These are phyloP conservation scores for Panulirus ornatus DNA, from an alignment of 1,140 invertebrate genomes.

Conservation along the genomic window DNA sequence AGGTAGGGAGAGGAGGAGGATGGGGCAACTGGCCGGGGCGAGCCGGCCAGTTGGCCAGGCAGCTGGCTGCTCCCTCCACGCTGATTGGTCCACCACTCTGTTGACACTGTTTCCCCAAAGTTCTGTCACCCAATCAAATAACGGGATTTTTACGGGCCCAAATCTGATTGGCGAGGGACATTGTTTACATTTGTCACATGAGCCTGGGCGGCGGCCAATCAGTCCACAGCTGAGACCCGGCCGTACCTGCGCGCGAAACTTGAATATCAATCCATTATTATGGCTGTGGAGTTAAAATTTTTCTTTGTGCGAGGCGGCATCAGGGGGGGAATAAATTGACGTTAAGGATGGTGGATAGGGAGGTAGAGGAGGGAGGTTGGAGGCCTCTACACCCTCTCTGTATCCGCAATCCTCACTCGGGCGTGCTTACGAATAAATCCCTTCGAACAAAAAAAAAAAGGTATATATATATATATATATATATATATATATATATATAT, in stretches of 20 bases:
- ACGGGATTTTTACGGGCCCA: slow-evolving; percentile 29
- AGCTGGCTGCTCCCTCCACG: background rate
- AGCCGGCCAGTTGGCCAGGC: slow-evolving; percentile 7
- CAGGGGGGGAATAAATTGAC: background rate
- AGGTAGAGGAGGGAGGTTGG: too few relatives aligned
- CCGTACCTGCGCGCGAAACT: slow-evolving; percentile 16
- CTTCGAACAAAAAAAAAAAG: too few relatives aligned
- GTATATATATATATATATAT: too few relatives aligned
- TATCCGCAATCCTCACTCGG: background rate
- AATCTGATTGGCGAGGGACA: slow-evolving; percentile 35
- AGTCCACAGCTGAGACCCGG: slow-evolving; percentile 12
- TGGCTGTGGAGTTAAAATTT: background rate
- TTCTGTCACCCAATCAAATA: slow-evolving; percentile 49
- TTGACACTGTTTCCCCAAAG: slow-evolving; percentile 49
- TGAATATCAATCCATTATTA: background rate
- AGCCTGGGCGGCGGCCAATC: slow-evolving; percentile 37
- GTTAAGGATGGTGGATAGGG: background rate
- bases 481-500: background rate
- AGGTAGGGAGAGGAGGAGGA: background rate
- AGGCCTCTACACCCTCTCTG: background rate
- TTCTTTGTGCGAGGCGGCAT: background rate
- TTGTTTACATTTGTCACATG: slow-evolving; percentile 39
- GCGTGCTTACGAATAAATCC: background rate
- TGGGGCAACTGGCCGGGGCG: background rate
- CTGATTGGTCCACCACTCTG: slow-evolving; percentile 53